Evolutionary conservation across 1,140 invertebrate genomes (phyloP).

Genomic region (Condylostylus longicornis): DNA sequence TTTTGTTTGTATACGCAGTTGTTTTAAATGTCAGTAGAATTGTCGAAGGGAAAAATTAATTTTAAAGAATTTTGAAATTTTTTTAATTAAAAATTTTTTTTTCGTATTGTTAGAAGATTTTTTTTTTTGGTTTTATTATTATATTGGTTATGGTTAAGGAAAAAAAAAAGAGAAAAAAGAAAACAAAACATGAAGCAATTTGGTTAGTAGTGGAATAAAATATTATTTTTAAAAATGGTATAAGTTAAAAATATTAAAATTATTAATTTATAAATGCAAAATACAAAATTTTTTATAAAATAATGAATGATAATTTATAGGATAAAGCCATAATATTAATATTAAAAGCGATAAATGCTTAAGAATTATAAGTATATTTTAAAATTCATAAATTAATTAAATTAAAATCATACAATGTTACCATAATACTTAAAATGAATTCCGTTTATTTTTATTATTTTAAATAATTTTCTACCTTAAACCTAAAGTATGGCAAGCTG

Average conservation of each 20-base stretch:
- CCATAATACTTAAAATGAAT: too few relatives aligned
- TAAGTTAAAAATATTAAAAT: not conserved
- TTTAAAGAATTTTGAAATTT: not conserved
- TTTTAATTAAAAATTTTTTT: not conserved
- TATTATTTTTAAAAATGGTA: not conserved
- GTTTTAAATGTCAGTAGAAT: too few relatives aligned
- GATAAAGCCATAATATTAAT: too few relatives aligned
- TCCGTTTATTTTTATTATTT: too few relatives aligned
- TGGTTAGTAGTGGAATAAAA: not conserved
- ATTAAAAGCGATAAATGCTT: not conserved
- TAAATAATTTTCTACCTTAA: too few relatives aligned
- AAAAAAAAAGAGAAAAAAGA: not conserved
- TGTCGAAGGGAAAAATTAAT: too few relatives aligned
- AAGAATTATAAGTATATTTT: too few relatives aligned
- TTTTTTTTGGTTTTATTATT: not conserved
- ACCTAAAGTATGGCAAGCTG: too few relatives aligned
- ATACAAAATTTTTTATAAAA: not conserved
- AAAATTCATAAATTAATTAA: too few relatives aligned
- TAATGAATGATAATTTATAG: too few relatives aligned
- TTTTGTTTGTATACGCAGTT: too few relatives aligned
- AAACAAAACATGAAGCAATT: not conserved
- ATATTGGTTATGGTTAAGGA: not conserved
- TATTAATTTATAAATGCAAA: not conserved
- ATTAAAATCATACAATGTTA: too few relatives aligned
- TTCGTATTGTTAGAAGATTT: not conserved